phyloP scores from a whole-genome alignment of 2,113 vertebrate species.

The Notarius quadriscutis region DNA sequence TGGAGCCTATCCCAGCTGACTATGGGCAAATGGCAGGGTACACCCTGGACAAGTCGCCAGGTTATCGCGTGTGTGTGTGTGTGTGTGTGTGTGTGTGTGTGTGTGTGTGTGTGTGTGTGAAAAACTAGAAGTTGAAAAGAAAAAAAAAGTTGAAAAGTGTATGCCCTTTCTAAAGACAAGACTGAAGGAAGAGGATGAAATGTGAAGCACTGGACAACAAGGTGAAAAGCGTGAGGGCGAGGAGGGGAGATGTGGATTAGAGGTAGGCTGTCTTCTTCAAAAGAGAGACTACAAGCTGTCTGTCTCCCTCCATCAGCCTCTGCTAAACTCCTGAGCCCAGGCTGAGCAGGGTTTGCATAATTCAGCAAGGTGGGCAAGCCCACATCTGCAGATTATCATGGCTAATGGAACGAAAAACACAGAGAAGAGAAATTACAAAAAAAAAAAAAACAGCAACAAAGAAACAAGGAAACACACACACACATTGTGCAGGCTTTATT shows the following conservation, averaged over 20 bases:
- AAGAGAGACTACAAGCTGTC: slow-evolving; percentile 47
- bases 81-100: too few species aligned
- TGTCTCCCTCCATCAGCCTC: slow-evolving; percentile 37
- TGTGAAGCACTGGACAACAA: slow-evolving; percentile 24
- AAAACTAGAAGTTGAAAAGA: neutral
- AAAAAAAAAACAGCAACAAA: slow-evolving; percentile 8
- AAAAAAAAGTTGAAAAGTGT: neutral
- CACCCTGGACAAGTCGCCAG: too few species aligned
- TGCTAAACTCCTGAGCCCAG: slow-evolving; percentile 29
- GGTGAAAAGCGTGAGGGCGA: slow-evolving; percentile 4
- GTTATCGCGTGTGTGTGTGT: too few species aligned
- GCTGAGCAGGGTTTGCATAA: slow-evolving; percentile 51
- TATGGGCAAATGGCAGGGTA: too few species aligned
- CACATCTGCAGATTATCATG: slow-evolving; percentile 51
- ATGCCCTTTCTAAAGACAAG: slow-evolving; percentile 15
- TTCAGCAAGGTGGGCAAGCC: slow-evolving; percentile 52
- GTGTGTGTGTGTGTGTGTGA: too few species aligned
- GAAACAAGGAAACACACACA: neutral
- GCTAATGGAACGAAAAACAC: slow-evolving; percentile 37
- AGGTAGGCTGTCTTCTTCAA: slow-evolving; percentile 32
- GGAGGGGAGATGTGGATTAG: neutral
- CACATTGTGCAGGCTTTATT: neutral
- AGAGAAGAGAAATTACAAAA: slow-evolving; percentile 12
- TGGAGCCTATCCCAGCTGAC: too few species aligned
- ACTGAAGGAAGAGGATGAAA: slow-evolving; percentile 7